Percentiles rank a stretch among this genome's conserved stretches.
Evolutionary conservation across 1,140 invertebrate species (phyloP).

Genomic region (Drosophila nasuta): DNA sequence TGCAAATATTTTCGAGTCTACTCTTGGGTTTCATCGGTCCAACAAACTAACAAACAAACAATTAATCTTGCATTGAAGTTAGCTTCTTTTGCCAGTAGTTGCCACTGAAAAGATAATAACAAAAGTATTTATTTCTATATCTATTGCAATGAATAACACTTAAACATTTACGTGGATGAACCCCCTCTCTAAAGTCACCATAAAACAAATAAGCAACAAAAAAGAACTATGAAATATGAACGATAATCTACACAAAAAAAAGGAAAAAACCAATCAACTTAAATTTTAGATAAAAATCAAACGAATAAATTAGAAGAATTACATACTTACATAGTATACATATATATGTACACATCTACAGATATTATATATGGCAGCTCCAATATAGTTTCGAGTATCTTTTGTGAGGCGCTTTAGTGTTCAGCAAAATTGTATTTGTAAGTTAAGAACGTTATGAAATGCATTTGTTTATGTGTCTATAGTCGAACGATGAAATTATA

Average conservation of each 20-base stretch:
- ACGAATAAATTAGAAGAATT: slow-evolving; percentile 25
- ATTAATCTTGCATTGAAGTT: slow-evolving; percentile 9
- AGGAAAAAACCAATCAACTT: slow-evolving; percentile 12
- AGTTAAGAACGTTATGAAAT: slow-evolving; percentile 57
- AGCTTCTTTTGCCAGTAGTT: slow-evolving; percentile 26
- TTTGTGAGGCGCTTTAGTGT: slow-evolving; percentile 73
- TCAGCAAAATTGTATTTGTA: slow-evolving; percentile 69
- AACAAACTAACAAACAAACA: slow-evolving; percentile 26
- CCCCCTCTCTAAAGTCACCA: slow-evolving; percentile 5
- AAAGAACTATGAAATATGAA: slow-evolving; percentile 9
- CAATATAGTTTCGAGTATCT: slow-evolving; percentile 63
- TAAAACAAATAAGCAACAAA: not conserved
- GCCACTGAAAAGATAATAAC: slow-evolving; percentile 19
- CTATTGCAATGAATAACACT: slow-evolving; percentile 28
- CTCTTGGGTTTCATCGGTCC: slow-evolving; percentile 39
- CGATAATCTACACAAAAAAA: slow-evolving; percentile 5
- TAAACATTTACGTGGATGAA: slow-evolving; percentile 6
- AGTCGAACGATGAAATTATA: slow-evolving; percentile 60
- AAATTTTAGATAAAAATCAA: slow-evolving; percentile 24
- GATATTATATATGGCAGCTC: slow-evolving; percentile 65
- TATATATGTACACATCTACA: slow-evolving; percentile 29
- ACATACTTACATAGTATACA: slow-evolving; percentile 26
- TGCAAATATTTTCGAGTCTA: slow-evolving; percentile 35
- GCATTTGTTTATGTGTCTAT: slow-evolving; percentile 74
- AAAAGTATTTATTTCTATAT: slow-evolving; percentile 25